phyloP scores from a whole-genome alignment of 2,888 invertebrate species.

The Erebia palarica region DNA sequence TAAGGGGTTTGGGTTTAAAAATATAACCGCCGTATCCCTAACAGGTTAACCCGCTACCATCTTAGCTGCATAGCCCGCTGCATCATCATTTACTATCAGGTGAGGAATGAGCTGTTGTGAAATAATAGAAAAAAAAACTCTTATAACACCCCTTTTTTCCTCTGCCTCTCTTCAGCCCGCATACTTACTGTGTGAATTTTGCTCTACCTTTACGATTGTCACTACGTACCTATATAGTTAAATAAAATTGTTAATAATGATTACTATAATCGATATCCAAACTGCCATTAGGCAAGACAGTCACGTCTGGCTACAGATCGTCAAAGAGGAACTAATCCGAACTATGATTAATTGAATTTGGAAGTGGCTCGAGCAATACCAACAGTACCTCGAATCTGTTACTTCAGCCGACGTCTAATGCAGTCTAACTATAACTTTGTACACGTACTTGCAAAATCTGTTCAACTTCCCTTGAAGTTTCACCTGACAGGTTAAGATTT shows the following conservation, averaged over 20 bases:
- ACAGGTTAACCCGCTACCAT: too few species aligned
- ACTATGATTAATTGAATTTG: slow-evolving; percentile 80
- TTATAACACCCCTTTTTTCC: too few species aligned
- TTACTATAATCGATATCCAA: slow-evolving; percentile 47
- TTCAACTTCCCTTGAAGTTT: slow-evolving; percentile 50
- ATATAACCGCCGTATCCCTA: too few species aligned
- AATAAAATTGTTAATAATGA: background rate
- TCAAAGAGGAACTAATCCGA: slow-evolving; percentile 76
- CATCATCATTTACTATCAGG: too few species aligned
- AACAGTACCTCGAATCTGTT: slow-evolving; percentile 63
- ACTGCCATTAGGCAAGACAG: slow-evolving; percentile 55
- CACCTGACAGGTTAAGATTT: slow-evolving; percentile 59
- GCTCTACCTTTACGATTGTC: too few species aligned
- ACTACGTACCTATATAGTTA: too few species aligned
- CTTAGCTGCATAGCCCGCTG: too few species aligned
- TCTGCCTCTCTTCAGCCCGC: too few species aligned
- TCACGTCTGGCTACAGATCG: slow-evolving; percentile 67
- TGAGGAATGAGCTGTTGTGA: too few species aligned
- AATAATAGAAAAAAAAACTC: too few species aligned
- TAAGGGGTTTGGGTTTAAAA: too few species aligned
- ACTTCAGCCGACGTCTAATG: slow-evolving; percentile 59
- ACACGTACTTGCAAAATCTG: slow-evolving; percentile 48
- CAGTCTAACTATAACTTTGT: slow-evolving; percentile 46
- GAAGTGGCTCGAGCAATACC: slow-evolving; percentile 64
- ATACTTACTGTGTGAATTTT: too few species aligned